Evolutionary conservation across 2,113 vertebrate species (phyloP).

Genomic region (Bubo blakistoni): DNA sequence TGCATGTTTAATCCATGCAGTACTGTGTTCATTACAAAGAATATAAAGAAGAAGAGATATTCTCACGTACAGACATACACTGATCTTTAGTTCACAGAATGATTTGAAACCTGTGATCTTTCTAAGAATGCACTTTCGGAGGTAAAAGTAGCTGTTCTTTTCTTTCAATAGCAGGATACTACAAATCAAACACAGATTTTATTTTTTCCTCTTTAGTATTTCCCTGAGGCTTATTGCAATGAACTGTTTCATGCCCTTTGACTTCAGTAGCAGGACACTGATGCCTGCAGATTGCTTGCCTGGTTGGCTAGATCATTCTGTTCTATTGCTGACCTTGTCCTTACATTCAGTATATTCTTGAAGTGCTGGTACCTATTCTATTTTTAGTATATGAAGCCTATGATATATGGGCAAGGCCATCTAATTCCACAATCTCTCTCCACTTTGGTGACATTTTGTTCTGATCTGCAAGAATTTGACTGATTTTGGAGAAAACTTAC

Average conservation of each 20-base stretch:
- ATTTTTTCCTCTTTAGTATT: not conserved
- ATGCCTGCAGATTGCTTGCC: not conserved
- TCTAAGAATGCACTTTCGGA: not conserved
- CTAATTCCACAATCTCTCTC: not conserved
- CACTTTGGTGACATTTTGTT: not conserved
- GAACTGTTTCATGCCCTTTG: not conserved
- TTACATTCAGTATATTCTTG: not conserved
- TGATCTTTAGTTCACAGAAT: not conserved
- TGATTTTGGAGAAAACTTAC: not conserved
- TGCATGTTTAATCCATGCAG: not conserved
- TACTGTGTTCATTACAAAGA: not conserved
- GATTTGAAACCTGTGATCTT: not conserved
- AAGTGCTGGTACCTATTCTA: not conserved
- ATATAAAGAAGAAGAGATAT: not conserved
- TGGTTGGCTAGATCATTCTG: not conserved
- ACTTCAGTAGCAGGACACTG: not conserved
- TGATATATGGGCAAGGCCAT: not conserved
- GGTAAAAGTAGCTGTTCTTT: not conserved
- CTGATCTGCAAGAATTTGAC: not conserved
- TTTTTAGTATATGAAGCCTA: not conserved
- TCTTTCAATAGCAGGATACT: not conserved
- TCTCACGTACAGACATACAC: not conserved
- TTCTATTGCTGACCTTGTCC: not conserved
- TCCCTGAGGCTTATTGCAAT: not conserved
- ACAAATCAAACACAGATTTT: not conserved